A percentile compares a stretch with the other conserved stretches of the same genome.
phyloP scores from a whole-genome alignment of 2,113 vertebrate species.

The Aptenodytes patagonicus region DNA sequence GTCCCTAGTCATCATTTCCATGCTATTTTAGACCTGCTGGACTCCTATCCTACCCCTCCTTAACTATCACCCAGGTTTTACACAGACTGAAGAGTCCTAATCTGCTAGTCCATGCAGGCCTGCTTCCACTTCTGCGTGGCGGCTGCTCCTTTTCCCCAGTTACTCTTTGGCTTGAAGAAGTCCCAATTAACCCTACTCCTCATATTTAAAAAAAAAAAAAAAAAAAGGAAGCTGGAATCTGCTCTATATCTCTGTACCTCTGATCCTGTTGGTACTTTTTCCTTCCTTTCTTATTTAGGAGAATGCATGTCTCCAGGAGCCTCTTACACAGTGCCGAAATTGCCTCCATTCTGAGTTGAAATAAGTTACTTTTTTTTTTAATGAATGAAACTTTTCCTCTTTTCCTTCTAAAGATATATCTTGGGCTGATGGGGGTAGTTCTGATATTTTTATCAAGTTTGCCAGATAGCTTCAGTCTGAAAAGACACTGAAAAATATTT shows the following conservation, averaged over 20 bases:
- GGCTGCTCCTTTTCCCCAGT: background rate
- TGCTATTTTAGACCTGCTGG: background rate
- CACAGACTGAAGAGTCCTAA: background rate
- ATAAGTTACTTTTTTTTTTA: background rate
- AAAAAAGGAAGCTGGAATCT: background rate
- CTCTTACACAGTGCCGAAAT: background rate
- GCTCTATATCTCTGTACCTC: background rate
- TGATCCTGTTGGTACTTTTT: background rate
- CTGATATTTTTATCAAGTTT: slow-evolving; percentile 21
- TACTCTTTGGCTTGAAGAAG: background rate
- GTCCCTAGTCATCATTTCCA: background rate
- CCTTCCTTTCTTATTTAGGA: background rate
- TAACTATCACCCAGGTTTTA: background rate
- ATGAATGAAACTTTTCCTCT: background rate
- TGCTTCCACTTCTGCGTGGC: fast-evolving
- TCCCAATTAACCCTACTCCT: background rate
- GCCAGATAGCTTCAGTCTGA: background rate
- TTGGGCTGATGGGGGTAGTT: background rate
- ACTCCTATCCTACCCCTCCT: background rate
- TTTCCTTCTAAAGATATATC: background rate
- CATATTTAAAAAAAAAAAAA: background rate
- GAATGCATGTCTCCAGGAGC: background rate
- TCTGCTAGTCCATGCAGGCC: background rate
- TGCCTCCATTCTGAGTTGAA: background rate
- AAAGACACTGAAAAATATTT: background rate